Evolutionary conservation across 2,888 invertebrate species (phyloP).

Genomic region (Lochmaea capreae): DNA sequence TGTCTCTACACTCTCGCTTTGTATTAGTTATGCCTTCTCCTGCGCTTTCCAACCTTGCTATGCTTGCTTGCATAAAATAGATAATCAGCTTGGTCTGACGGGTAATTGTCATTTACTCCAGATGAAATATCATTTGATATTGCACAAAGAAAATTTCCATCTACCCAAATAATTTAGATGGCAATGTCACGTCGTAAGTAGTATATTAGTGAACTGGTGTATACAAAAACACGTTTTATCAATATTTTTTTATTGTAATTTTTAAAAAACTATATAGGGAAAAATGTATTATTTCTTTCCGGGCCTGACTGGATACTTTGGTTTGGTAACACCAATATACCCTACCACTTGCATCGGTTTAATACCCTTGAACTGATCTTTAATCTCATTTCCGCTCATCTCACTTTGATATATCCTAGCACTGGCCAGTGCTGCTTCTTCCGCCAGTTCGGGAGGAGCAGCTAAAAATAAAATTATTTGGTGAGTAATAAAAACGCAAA

Average conservation of each 20-base stretch:
- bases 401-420: constrained; percentile 61
- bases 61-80: no score
- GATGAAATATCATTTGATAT: no score
- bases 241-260: constrained; percentile 1
- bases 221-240: not conserved
- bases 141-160: no score
- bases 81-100: no score
- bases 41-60: no score
- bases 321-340: constrained; percentile 65
- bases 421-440: constrained; percentile 65
- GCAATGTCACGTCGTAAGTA: no score
- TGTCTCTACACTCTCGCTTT: no score
- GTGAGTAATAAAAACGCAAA: not conserved
- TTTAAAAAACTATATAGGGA: constrained; percentile 17
- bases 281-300: constrained; percentile 29
- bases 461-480: constrained; percentile 41
- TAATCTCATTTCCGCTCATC: constrained; percentile 55
- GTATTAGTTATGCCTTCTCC: no score
- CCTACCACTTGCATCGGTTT: constrained; percentile 66
- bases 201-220: no score
- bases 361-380: constrained; percentile 60
- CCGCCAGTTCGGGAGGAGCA: constrained; percentile 65
- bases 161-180: no score
- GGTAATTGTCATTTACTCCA: no score
- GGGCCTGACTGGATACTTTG: constrained; percentile 55